Evolutionary conservation across 1,140 invertebrate genomes (phyloP).

Genomic region (Conopomorpha cramerella): DNA sequence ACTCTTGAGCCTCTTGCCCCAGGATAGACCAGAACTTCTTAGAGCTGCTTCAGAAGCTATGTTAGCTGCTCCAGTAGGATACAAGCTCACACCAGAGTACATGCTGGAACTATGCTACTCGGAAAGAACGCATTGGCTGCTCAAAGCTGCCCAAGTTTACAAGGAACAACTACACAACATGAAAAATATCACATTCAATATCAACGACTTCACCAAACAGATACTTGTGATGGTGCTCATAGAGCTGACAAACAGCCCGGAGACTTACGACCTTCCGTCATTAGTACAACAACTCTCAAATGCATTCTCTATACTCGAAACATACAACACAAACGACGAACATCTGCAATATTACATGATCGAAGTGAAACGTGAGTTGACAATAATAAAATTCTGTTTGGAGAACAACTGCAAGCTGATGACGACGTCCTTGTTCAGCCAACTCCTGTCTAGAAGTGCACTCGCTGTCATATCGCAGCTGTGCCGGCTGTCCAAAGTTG

Average conservation of each 20-base stretch:
- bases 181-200: constrained; percentile 49
- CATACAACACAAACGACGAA: constrained; percentile 36
- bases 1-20: constrained; percentile 33
- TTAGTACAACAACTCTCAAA: constrained; percentile 42
- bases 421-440: constrained; percentile 44
- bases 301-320: constrained; percentile 50
- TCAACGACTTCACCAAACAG: constrained; percentile 51
- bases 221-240: constrained; percentile 52
- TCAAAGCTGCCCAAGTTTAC: constrained; percentile 48
- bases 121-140: constrained; percentile 49
- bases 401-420: constrained; percentile 53
- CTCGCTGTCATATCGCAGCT: constrained; percentile 55
- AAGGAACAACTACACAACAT: constrained; percentile 42
- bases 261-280: constrained; percentile 42
- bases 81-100: constrained; percentile 45
- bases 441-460: constrained; percentile 45
- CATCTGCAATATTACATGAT: constrained; percentile 50
- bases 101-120: constrained; percentile 53
- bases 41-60: constrained; percentile 26
- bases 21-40: constrained; percentile 28
- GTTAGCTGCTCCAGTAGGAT: constrained; percentile 36
- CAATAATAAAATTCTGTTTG: constrained; percentile 53
- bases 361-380: constrained; percentile 52
- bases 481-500: constrained; percentile 47
- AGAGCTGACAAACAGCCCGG: constrained; percentile 45